A percentile compares a stretch with the other conserved stretches of the same genome.
Evolutionary conservation across 2,888 invertebrate species (phyloP).

Genomic region (Pandemis corylana): DNA sequence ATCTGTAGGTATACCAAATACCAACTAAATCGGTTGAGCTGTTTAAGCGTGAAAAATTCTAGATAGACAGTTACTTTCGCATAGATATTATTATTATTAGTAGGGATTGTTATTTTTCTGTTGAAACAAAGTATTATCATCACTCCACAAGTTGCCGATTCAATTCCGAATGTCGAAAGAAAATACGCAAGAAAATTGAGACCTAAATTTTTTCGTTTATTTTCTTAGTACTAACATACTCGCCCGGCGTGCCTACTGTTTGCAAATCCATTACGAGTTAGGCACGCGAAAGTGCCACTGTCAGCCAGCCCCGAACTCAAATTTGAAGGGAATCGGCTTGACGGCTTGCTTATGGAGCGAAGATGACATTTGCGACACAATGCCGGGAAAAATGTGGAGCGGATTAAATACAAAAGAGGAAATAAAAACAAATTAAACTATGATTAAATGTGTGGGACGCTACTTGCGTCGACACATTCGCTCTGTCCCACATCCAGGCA

Average conservation of each 20-base stretch:
- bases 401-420: no score
- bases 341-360: conserved; percentile 46
- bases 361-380: conserved; percentile 42
- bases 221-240: conserved; percentile 5
- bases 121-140: not conserved
- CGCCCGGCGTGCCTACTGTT: conserved; percentile 11
- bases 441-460: no score
- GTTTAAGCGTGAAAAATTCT: no score
- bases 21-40: no score
- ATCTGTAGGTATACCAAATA: no score
- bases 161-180: not conserved
- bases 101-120: no score
- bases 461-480: no score
- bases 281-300: conserved; percentile 41
- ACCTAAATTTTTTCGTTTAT: not conserved
- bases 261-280: conserved; percentile 20
- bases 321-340: conserved; percentile 48
- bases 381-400: conserved; percentile 1
- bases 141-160: not conserved
- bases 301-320: conserved; percentile 42
- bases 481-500: no score
- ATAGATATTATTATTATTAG: no score
- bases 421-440: no score
- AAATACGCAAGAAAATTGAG: not conserved
- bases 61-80: no score